These are phyloP conservation scores for Megalurothrips usitatus DNA, from an alignment of 2,888 invertebrate genomes.

Conservation along the genomic window DNA sequence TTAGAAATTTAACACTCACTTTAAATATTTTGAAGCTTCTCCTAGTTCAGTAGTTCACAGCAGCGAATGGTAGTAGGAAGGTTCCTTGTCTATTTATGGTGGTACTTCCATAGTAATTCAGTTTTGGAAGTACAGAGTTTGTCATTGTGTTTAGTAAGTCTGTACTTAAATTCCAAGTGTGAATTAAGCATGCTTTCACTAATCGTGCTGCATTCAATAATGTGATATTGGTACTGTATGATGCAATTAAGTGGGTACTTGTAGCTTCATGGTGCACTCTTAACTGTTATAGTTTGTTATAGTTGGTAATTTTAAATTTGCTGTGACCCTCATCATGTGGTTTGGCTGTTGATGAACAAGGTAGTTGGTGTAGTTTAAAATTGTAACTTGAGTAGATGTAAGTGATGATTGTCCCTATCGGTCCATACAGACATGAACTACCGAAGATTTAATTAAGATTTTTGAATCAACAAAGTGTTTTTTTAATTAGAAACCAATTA, in stretches of 20 bases:
- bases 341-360: background rate
- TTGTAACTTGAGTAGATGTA: background rate
- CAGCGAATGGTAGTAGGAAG: background rate
- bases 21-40: background rate
- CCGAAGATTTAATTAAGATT: background rate
- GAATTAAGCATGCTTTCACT: background rate
- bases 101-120: no score
- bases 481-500: background rate
- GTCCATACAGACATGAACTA: background rate
- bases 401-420: background rate
- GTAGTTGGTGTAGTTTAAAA: background rate
- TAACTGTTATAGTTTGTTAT: background rate
- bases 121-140: no score
- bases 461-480: background rate
- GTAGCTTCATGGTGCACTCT: background rate
- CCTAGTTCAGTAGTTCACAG: background rate
- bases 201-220: background rate
- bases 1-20: no score
- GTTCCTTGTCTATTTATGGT: no score
- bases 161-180: conserved; percentile 19
- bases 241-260: background rate
- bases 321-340: background rate
- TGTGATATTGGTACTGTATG: conserved; percentile 10
- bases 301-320: background rate
- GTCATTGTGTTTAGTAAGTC: no score